Base-by-base conservation (phyloP, 64 coral and sea anemone species). In the Orbicella faveolata region DNA sequence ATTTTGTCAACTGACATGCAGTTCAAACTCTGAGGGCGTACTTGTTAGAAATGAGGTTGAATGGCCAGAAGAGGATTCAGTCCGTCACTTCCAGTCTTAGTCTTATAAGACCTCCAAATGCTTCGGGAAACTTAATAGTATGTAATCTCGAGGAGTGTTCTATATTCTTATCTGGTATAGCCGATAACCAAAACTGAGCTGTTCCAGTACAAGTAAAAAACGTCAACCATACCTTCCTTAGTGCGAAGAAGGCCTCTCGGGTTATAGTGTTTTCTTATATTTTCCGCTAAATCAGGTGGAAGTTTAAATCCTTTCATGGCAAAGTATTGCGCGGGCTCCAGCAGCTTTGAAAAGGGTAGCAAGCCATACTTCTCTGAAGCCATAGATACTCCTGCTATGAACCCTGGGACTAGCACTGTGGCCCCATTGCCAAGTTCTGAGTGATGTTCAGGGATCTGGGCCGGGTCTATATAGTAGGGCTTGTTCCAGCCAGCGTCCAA, bases 311-410 rank as follows among this genome's bases (percentile, higher is more conserved):
- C 96, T 53, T 90, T 73, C 19, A 89, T 81, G 17, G 96, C 88
- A 87, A 98, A 98, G 61, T 90, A 98, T 70, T 92, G 65, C 21
- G 96, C 96, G 23, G 96, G 96, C 73, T 98, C 86, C 73, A 98
- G 84, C 21, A 98, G 89, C 73, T 87, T 98, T 10, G 79, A 83
- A 13, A 98, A 34, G 33, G 92, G 68, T 52, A 98, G 86, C 26
- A 87, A 87, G 11, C 89, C 89, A 73, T 92, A 92, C 54, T 82
- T 90, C 33, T 90, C 83, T 3, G 87, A 88, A 26, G 96, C 96
- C 61, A 78, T 88, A 23, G 79, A 67, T 34, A 98, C 76, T 2
- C 89, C 96, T 11, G 96, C 92, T 68, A 98, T 64, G 76, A 94
- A 89, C 20, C 96, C 96, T 92, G 96, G 96, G 2, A 98, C 90